phyloP scores from a whole-genome alignment of 2,797 vertebrate genomes.

The Poeciliopsis presidionis region DNA sequence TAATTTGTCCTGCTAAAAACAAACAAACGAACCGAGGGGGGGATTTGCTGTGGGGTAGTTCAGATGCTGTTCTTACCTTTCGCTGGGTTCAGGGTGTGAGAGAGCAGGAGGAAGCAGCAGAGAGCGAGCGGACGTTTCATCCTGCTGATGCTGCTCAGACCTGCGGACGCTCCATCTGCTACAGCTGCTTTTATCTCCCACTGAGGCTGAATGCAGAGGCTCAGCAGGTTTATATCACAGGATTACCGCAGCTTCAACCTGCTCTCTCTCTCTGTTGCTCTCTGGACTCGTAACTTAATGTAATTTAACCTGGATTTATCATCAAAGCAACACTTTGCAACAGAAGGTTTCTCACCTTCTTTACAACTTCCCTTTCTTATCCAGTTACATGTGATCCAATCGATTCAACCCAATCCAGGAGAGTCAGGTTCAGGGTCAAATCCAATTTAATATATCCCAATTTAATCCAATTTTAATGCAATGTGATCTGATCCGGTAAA shows the following conservation, averaged over 20 bases:
- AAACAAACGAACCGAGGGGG: too few relatives aligned
- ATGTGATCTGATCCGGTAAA: not conserved
- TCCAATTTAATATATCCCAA: conserved; percentile 3
- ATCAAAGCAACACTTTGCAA: not conserved
- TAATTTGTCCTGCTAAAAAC: too few relatives aligned
- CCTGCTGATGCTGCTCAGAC: conserved; percentile 2
- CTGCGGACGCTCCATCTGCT: conserved; percentile 3
- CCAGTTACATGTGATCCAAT: not conserved
- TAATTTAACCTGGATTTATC: not conserved
- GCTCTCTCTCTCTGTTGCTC: not conserved
- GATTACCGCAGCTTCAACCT: conserved; percentile 4
- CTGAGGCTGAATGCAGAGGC: conserved; percentile 11
- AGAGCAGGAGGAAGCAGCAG: not conserved
- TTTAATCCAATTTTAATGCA: conserved; percentile 4
- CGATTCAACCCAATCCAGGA: not conserved
- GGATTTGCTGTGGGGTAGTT: not conserved
- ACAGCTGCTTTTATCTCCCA: not conserved
- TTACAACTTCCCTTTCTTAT: not conserved
- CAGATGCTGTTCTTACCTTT: not conserved
- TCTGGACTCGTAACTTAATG: not conserved
- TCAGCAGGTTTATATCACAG: conserved; percentile 4
- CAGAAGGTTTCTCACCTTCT: not conserved
- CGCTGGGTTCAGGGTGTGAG: not conserved
- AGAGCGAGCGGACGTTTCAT: not conserved
- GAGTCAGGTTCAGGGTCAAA: not conserved